Conservation (phyloP, 2,113 vertebrate genomes). For the Antigone vipio region DNA sequence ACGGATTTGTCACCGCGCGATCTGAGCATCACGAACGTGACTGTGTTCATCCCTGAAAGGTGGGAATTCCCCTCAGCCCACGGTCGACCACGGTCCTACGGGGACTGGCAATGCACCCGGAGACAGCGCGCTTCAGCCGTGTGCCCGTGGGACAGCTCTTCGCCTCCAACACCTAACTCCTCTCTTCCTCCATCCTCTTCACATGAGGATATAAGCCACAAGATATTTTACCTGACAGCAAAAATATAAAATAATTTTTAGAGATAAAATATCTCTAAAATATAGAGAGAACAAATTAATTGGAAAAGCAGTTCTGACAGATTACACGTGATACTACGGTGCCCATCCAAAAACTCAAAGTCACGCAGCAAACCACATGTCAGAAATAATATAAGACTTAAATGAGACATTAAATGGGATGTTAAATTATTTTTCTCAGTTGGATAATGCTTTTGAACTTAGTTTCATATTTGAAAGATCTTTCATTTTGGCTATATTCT, state of each 20-base stretch:
- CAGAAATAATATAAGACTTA: not conserved
- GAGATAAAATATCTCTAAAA: too few species aligned
- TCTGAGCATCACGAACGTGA: not conserved
- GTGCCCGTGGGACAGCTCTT: too few species aligned
- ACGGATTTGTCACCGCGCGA: not conserved
- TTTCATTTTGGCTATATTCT: not conserved
- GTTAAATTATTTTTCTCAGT: not conserved
- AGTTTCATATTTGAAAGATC: not conserved
- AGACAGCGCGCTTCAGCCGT: fast-evolving
- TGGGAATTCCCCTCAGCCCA: not conserved
- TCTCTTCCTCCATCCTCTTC: not conserved
- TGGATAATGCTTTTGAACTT: not conserved
- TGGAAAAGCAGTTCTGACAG: not conserved
- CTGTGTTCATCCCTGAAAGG: not conserved
- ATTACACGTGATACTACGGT: fast-evolving
- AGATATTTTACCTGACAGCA: not conserved
- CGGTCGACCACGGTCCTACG: fast-evolving
- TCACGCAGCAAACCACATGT: not conserved
- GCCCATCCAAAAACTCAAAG: not conserved
- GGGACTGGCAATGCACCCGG: fast-evolving
- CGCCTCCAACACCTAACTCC: not conserved
- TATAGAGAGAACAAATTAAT: not conserved
- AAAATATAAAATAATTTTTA: too few species aligned
- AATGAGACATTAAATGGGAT: not conserved
- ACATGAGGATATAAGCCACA: not conserved